Evolutionary conservation across 2,113 vertebrate species (phyloP), one percentile per base, ranked within the genome.

Genomic region (Nanorana parkeri): DNA sequence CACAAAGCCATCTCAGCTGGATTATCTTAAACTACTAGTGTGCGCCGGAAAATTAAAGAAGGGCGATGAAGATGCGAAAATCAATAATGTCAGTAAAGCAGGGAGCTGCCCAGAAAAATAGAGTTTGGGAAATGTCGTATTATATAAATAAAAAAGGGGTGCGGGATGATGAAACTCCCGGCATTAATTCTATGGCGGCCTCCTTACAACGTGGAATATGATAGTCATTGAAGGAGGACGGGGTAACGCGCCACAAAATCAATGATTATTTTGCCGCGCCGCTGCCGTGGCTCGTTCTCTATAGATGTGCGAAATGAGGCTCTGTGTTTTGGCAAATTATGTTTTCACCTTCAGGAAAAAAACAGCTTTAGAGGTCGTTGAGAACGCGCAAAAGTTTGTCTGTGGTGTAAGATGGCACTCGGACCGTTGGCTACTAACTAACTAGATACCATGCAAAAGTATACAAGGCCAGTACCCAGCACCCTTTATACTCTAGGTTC

Each of bases 41-140:
- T 83, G 77, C n/a, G 76, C 84, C 64, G 85, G 86, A 87, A 90
- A 88, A 92, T 87, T 77, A 90, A 90, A 88, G 87, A 83, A 84
- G 83, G 73, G 89, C 71, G 89, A 88, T 85, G 81, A 85, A 88
- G 90, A 89, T 89, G 86, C 87, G 87, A 87, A 85, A 87, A 88
- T 83, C 0, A 0, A 77, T 71, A 79, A 84, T 1, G 36, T 21
- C 64, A 75, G 80, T 47, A 21, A 68, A 66, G 58, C 51, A 84
- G 51, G 41, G 4, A 36, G 23, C 21, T 81, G 56, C 24, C 64
- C 63, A 58, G 56, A 68, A 60, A 82, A 60, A 76, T 66, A 76
- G 80, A 67, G 80, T 76, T 58, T 32, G 41, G 51, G 63, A 76
- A 56, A 76, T 68, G 63, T 51, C 26, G 72, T 72, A 76, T 82